phyloP scores from a whole-genome alignment of 2,888 invertebrate species.

The Parnassius smintheus region DNA sequence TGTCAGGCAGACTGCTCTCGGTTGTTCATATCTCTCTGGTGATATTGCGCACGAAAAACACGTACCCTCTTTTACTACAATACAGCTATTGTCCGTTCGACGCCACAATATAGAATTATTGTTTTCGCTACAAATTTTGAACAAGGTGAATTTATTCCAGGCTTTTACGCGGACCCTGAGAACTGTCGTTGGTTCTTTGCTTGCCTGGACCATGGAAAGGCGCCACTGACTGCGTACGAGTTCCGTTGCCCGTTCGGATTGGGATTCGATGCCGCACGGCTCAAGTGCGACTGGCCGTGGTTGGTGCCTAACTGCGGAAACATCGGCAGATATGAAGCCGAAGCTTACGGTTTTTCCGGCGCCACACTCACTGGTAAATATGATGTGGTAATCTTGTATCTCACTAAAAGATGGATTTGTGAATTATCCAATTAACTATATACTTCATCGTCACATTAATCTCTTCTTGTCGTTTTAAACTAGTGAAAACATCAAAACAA shows the following conservation, averaged over 20 bases:
- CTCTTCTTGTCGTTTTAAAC: no score
- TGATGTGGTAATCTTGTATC: neutral
- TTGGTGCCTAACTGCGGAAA: conserved; percentile 84
- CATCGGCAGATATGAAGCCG: conserved; percentile 76
- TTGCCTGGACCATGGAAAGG: conserved; percentile 86
- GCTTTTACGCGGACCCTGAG: conserved; percentile 90
- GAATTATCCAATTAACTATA: neutral
- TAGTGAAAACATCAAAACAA: no score
- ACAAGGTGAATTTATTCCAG: conserved; percentile 49
- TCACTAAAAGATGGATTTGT: neutral
- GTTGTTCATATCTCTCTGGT: no score
- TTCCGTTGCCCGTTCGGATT: conserved; percentile 91
- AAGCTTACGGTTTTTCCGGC: conserved; percentile 69
- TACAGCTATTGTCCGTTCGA: no score
- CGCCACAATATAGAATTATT: no score
- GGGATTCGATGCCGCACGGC: conserved; percentile 86
- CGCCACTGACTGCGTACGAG: conserved; percentile 86
- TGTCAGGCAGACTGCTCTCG: no score
- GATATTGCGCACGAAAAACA: no score
- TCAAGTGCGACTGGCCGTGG: conserved; percentile 92
- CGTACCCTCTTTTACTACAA: no score
- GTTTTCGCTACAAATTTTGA: neutral
- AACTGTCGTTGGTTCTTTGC: conserved; percentile 93
- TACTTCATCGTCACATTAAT: neutral
- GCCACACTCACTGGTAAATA: conserved; percentile 63